phyloP scores from a whole-genome alignment of 2,797 vertebrate species.

The Enteromius radiatus region DNA sequence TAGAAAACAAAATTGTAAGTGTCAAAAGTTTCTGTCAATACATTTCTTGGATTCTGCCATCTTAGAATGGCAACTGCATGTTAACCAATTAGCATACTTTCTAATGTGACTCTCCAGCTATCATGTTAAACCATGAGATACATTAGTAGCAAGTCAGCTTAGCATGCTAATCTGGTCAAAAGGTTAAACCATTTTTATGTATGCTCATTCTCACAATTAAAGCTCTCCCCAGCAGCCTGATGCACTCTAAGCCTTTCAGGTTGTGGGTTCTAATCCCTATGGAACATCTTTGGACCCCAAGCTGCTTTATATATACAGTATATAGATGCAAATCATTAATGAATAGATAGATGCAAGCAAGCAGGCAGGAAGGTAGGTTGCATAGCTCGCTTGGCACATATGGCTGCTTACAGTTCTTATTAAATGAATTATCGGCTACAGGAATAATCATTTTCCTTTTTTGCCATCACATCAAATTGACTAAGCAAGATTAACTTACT shows the following conservation, averaged over 20 bases:
- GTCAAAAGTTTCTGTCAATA: not conserved
- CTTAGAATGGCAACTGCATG: no score
- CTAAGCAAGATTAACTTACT: conserved; percentile 71
- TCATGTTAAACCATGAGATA: no score
- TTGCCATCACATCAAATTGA: not conserved
- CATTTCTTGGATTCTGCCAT: not conserved
- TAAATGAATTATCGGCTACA: not conserved
- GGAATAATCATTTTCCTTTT: not conserved
- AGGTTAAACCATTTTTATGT: no score
- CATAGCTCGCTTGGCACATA: not conserved
- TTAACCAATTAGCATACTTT: no score
- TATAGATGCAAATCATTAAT: not conserved
- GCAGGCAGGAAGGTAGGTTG: not conserved
- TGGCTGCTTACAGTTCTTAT: not conserved
- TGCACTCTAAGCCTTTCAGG: not conserved
- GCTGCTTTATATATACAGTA: not conserved
- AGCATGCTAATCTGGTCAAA: not conserved
- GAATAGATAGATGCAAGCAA: not conserved
- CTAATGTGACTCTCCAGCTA: no score
- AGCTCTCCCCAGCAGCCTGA: not conserved
- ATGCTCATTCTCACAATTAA: not conserved
- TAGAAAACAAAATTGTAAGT: no score
- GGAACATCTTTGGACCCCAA: not conserved
- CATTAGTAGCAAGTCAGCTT: no score
- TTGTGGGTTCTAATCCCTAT: not conserved